These are phyloP conservation scores for Stomorhina lunata DNA, from an alignment of 2,888 invertebrate species.

Conservation along the genomic window DNA sequence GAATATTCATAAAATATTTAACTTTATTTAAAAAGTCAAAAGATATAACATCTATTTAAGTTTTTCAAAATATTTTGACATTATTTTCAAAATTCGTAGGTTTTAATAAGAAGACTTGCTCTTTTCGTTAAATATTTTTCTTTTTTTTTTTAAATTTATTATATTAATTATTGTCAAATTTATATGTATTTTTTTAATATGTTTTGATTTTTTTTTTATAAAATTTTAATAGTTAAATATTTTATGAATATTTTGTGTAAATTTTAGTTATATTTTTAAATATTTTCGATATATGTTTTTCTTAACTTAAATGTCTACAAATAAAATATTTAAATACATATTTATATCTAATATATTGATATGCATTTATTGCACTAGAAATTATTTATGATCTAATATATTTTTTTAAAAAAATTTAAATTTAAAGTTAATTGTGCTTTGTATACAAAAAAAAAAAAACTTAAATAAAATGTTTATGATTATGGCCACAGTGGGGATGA, in stretches of 20 bases:
- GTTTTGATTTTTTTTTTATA: background rate
- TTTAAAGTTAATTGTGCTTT: too few relatives aligned
- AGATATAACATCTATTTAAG: too few relatives aligned
- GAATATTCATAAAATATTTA: constrained; percentile 24
- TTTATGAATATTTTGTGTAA: constrained; percentile 16
- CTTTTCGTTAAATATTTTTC: background rate
- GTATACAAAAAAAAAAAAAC: too few relatives aligned
- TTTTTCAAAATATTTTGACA: background rate
- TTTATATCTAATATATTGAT: constrained; percentile 46
- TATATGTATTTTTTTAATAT: background rate
- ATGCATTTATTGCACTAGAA: constrained; percentile 50
- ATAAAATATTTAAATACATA: background rate
- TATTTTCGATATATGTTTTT: background rate
- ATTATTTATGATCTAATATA: too few relatives aligned
- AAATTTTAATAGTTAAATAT: constrained; percentile 9
- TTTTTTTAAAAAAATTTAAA: too few relatives aligned
- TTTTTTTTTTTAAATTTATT: background rate
- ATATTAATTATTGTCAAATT: constrained; percentile 21
- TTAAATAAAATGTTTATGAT: too few relatives aligned
- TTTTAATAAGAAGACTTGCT: background rate
- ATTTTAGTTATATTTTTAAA: background rate
- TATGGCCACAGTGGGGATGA: too few relatives aligned
- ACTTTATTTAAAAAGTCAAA: too few relatives aligned
- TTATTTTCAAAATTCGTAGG: background rate
- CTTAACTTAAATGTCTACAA: background rate